Evolutionary conservation across 2,888 invertebrate species (phyloP).

Genomic region (Andrena flavipes): DNA sequence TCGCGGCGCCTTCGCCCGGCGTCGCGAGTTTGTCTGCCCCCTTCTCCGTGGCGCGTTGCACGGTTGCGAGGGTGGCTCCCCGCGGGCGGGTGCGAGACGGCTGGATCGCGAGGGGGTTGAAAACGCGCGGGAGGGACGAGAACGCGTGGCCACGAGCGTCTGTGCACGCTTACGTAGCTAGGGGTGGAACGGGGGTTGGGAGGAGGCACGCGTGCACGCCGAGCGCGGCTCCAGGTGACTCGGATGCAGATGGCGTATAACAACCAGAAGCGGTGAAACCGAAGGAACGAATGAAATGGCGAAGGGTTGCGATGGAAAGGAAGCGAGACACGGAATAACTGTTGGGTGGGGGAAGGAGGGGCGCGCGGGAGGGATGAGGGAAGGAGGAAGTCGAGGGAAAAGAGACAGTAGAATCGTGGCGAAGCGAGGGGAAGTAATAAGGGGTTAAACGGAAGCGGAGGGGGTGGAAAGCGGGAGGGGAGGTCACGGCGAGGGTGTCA

Average conservation of each 20-base stretch:
- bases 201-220: conserved; percentile 7
- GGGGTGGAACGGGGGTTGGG: not conserved
- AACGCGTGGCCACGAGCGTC: not conserved
- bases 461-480: not conserved
- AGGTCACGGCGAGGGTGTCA: conserved; percentile 5
- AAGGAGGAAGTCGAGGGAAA: conserved; percentile 1
- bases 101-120: conserved; percentile 1
- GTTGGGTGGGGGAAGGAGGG: not conserved
- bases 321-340: conserved; percentile 12
- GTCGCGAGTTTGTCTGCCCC: conserved; percentile 16
- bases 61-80: not conserved
- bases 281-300: conserved; percentile 42
- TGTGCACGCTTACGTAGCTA: not conserved
- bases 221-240: conserved; percentile 43
- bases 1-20: conserved; percentile 44
- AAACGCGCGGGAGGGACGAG: not conserved
- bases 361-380: not conserved
- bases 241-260: conserved; percentile 66
- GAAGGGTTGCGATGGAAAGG: conserved; percentile 12
- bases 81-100: not conserved
- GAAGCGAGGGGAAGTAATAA: conserved; percentile 27
- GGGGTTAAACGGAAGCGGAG: conserved; percentile 36
- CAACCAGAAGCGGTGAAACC: conserved; percentile 51
- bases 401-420: conserved; percentile 36
- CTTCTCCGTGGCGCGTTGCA: not conserved